phyloP scores from a whole-genome alignment of 1,140 invertebrate species.

The Dendroctonus valens region DNA sequence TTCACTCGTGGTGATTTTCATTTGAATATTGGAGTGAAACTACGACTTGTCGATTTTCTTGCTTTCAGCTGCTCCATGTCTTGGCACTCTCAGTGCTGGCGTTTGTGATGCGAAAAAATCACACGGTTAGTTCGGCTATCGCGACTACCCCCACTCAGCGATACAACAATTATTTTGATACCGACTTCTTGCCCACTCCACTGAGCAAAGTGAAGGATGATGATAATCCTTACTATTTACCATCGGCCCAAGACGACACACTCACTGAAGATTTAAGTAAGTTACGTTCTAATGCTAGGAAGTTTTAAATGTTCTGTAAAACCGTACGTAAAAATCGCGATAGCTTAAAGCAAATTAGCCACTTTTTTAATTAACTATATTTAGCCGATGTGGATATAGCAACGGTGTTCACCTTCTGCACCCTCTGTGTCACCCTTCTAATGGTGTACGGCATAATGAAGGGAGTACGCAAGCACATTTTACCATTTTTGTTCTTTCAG shows the following conservation, averaged over 20 bases:
- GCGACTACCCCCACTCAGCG: constrained; percentile 28
- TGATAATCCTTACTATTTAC: constrained; percentile 52
- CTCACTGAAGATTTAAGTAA: constrained; percentile 26
- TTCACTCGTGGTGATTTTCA: constrained; percentile 4
- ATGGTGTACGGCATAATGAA: constrained; percentile 81
- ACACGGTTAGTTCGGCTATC: constrained; percentile 52
- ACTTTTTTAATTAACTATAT: constrained; percentile 37
- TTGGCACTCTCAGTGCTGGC: constrained; percentile 68
- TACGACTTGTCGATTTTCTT: constrained; percentile 9
- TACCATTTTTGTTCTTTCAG: constrained; percentile 87
- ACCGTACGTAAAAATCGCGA: constrained; percentile 4
- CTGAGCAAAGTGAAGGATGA: constrained; percentile 62
- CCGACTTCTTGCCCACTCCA: constrained; percentile 62
- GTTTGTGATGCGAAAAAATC: constrained; percentile 64
- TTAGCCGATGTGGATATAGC: constrained; percentile 77
- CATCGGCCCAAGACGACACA: constrained; percentile 60
- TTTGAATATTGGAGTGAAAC: background rate
- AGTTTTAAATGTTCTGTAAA: background rate
- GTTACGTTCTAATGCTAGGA: background rate
- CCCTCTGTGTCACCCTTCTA: constrained; percentile 73
- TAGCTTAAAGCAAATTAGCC: no score
- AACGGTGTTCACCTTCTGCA: constrained; percentile 74
- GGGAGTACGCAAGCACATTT: constrained; percentile 75
- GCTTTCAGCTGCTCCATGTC: constrained; percentile 66
- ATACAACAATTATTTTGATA: constrained; percentile 41